phyloP scores from a whole-genome alignment of 2,113 vertebrate genomes.

The Nipponia nippon region DNA sequence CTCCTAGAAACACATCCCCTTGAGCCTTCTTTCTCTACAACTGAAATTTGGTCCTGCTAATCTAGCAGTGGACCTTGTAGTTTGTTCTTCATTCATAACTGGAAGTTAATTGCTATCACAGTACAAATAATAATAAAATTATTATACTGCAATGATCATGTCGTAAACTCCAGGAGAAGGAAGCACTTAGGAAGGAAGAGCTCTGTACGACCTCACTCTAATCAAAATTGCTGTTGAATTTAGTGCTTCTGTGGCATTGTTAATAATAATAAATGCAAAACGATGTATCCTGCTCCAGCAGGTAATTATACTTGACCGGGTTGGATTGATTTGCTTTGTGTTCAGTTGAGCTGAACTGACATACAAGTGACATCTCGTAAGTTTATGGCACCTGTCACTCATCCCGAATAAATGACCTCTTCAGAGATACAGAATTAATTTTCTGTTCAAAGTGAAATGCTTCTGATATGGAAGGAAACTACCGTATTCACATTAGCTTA shows the following conservation, averaged over 20 bases:
- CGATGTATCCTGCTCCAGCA: neutral
- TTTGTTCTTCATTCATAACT: neutral
- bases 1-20: neutral
- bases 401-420: neutral
- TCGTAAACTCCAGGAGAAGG: neutral
- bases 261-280: neutral
- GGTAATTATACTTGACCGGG: constrained; percentile 28
- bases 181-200: neutral
- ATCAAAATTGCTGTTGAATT: neutral
- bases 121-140: neutral
- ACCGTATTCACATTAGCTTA: neutral
- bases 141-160: neutral
- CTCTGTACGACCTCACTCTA: neutral
- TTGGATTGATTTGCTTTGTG: constrained; percentile 35
- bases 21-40: neutral
- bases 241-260: neutral
- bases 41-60: neutral
- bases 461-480: neutral
- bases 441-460: neutral
- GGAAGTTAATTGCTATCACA: neutral
- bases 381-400: constrained; percentile 11
- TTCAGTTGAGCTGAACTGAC: constrained; percentile 15
- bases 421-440: constrained; percentile 35
- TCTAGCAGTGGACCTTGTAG: neutral
- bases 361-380: neutral